Evolutionary conservation across 2,797 vertebrate species (phyloP), one percentile per base, ranked within the genome.

Genomic region (Microctenopoma stevenorrisi): DNA sequence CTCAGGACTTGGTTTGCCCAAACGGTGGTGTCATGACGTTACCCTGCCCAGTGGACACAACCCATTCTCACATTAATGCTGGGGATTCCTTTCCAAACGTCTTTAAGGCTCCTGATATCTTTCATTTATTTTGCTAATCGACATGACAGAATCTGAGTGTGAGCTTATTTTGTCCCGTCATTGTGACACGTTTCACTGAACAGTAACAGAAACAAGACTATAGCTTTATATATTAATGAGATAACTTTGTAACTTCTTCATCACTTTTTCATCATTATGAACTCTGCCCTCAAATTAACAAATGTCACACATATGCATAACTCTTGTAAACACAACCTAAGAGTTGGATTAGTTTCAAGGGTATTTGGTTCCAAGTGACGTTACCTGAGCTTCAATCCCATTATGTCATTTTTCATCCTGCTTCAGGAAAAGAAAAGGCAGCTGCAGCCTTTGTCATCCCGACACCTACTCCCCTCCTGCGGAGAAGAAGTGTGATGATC

Each of bases 341-440:
- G 35, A 70, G 77, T 64, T 77, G 74, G 78, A 80, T 84, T 59
- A 38, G 47, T 89, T 89, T 90, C 90, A 93, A 88, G 78, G 68
- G 66, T 93, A 91, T 93, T 89, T 0, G 59, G 89, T 81, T 90
- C 78, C 33, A 52, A 53, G 67, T 63, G 64, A 77, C 74, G 87
- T 89, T 91, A 93, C 91, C 88, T 89, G 92, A 91, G 89, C 85
- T 77, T n/a, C 3, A 46, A 61, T 71, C 83, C 79, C 84, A 88
- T 90, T 84, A 89, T 91, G 88, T 89, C 85, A 92, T 84, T 88
- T 86, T 86, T 89, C 81, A 81, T 55, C 64, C 59, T 70, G 76
- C 60, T 86, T 78, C 77, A 68, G 70, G 81, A 88, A 67, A 85
- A 90, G 85, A 92, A 90, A 90, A 83, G 87, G 64, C 91, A 90